Conservation (phyloP, 2,888 invertebrate genomes). For the Nephrocerus scutellatus region DNA sequence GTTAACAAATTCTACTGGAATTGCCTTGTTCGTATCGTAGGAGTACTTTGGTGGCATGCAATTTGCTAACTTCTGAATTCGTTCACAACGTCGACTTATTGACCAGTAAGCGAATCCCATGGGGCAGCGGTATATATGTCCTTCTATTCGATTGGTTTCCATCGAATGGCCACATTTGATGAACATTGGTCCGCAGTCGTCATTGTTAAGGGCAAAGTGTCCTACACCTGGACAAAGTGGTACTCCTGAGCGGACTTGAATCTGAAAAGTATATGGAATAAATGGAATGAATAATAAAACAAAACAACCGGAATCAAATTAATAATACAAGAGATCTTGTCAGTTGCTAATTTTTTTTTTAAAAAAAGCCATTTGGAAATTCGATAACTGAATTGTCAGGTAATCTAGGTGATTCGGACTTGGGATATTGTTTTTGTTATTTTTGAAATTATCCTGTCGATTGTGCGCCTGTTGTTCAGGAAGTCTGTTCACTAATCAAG, state of each 20-base stretch:
- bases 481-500: too few species aligned
- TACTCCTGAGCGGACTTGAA: slow-evolving; percentile 53
- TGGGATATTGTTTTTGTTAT: too few species aligned
- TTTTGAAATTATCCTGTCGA: too few species aligned
- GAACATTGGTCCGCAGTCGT: slow-evolving; percentile 64
- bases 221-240: slow-evolving; percentile 62
- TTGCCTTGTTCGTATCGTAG: slow-evolving; percentile 28
- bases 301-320: too few species aligned
- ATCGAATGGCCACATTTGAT: slow-evolving; percentile 59
- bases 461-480: too few species aligned
- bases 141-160: slow-evolving; percentile 53
- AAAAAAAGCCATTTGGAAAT: too few species aligned
- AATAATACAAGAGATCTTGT: too few species aligned
- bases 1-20: slow-evolving; percentile 45
- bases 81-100: slow-evolving; percentile 70
- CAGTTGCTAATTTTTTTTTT: too few species aligned
- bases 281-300: too few species aligned
- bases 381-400: too few species aligned
- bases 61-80: slow-evolving; percentile 54
- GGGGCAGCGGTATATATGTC: slow-evolving; percentile 70
- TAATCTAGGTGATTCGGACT: too few species aligned
- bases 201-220: slow-evolving; percentile 60
- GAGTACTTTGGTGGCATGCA: slow-evolving; percentile 46
- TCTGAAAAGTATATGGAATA: too few species aligned
- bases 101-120: slow-evolving; percentile 69